Conservation (phyloP, 53 echinoderm and acorn worm species). For the Glandiceps talaboti region DNA sequence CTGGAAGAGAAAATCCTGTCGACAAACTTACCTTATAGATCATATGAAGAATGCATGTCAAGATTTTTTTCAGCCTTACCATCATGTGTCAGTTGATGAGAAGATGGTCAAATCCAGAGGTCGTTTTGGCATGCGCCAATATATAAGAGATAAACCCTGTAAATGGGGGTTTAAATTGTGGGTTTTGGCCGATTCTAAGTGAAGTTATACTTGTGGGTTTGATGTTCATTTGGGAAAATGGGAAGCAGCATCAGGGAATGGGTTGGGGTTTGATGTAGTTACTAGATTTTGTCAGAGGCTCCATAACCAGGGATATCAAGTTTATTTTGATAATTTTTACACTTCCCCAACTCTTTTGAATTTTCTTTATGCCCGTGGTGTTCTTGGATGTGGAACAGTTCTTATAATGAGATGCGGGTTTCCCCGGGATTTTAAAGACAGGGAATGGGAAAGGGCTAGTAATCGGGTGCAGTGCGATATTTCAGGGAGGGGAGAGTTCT, state of each 20-base stretch:
- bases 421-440: background rate
- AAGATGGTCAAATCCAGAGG: background rate
- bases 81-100: background rate
- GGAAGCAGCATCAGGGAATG: background rate
- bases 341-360: background rate
- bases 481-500: background rate
- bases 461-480: background rate
- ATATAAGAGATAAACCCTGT: background rate
- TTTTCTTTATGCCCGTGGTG: background rate
- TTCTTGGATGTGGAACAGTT: background rate
- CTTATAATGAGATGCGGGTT: background rate
- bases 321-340: background rate
- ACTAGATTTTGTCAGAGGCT: background rate
- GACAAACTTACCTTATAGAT: constrained; percentile 15
- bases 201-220: background rate
- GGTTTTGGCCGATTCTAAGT: background rate
- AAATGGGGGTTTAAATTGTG: background rate
- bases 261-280: background rate
- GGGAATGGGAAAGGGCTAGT: background rate
- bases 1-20: background rate
- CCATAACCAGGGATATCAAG: background rate
- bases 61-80: background rate
- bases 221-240: background rate
- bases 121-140: background rate
- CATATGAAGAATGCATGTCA: background rate